Conservation (phyloP, 2,113 vertebrate genomes). For the Antidorcas marsupialis region DNA sequence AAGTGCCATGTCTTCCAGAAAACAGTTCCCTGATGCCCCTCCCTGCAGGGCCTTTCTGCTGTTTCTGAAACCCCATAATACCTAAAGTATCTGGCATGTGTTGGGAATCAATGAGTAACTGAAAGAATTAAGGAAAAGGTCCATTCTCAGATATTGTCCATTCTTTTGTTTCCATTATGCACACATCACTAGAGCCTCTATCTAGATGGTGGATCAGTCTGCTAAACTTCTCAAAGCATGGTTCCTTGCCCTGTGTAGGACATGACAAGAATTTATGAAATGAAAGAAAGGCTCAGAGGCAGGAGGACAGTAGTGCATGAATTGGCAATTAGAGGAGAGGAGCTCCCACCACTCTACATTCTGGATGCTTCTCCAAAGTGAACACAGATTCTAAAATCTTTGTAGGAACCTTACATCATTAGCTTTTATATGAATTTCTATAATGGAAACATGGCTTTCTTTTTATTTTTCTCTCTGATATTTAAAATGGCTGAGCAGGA, state of each 20-base stretch:
- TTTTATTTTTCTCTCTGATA: conserved; percentile 19
- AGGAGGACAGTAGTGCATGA: neutral
- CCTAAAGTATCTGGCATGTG: neutral
- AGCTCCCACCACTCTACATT: neutral
- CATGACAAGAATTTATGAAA: neutral
- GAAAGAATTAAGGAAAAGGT: neutral
- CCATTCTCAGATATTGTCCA: neutral
- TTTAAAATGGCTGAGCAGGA: neutral
- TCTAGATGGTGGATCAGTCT: neutral
- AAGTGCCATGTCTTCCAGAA: neutral
- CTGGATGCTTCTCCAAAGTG: neutral
- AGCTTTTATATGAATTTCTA: conserved; percentile 12
- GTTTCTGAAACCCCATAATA: neutral
- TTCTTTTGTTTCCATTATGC: neutral
- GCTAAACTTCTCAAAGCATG: neutral
- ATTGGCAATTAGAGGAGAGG: neutral
- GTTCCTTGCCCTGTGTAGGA: neutral
- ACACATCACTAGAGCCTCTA: neutral
- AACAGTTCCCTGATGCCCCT: neutral
- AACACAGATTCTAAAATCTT: conserved; percentile 32
- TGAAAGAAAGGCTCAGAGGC: neutral
- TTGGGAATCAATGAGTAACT: neutral
- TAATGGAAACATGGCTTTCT: neutral
- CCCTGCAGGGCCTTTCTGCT: neutral
- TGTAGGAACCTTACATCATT: neutral